phyloP scores from a whole-genome alignment of 2,888 invertebrate genomes.

The Campaea margaritaria region DNA sequence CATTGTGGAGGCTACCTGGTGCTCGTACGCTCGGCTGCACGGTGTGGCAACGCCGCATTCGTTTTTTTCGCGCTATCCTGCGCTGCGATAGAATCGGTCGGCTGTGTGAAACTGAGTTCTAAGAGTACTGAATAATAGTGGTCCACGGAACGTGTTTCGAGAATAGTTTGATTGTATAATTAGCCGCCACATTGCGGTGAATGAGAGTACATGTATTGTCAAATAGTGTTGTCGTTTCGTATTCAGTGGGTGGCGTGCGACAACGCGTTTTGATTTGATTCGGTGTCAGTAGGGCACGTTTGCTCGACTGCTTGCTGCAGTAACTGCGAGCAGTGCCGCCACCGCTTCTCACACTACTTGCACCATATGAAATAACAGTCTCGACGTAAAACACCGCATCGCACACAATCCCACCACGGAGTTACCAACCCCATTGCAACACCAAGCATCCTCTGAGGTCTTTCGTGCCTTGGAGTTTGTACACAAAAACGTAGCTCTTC shows the following conservation, averaged over 20 bases:
- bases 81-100: slow-evolving; percentile 57
- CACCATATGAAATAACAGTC: slow-evolving; percentile 61
- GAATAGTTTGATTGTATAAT: slow-evolving; percentile 63
- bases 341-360: slow-evolving; percentile 55
- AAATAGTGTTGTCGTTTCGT: slow-evolving; percentile 58
- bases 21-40: slow-evolving; percentile 72
- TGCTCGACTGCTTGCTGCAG: slow-evolving; percentile 59
- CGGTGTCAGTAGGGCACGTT: slow-evolving; percentile 77
- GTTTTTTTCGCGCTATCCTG: slow-evolving; percentile 78
- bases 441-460: not conserved
- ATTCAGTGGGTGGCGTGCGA: slow-evolving; percentile 55
- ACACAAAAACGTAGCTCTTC: no score
- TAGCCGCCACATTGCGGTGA: slow-evolving; percentile 58
- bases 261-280: slow-evolving; percentile 71
- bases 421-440: not conserved
- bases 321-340: slow-evolving; percentile 29
- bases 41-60: slow-evolving; percentile 82
- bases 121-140: slow-evolving; percentile 58
- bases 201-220: slow-evolving; percentile 55
- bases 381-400: slow-evolving; percentile 8
- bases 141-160: slow-evolving; percentile 62
- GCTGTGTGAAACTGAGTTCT: slow-evolving; percentile 68
- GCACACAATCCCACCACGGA: slow-evolving; percentile 2
- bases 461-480: not conserved
- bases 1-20: slow-evolving; percentile 77